Conservation (phyloP, 2,888 invertebrate genomes). For the Argyra leucocephala region DNA sequence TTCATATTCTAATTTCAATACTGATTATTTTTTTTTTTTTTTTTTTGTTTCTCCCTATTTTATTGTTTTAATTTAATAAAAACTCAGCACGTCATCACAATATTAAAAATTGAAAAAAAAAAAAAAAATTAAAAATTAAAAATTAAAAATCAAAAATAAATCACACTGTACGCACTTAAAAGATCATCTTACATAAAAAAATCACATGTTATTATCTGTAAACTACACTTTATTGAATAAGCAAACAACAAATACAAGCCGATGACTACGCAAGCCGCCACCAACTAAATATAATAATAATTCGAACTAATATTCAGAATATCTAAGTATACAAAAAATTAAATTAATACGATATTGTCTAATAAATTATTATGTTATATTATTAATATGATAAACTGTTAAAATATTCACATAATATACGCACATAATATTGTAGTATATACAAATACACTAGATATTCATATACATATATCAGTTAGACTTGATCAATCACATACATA, state of each 20-base stretch:
- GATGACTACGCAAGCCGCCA: not conserved
- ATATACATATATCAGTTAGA: too few relatives aligned
- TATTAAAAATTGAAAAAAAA: not conserved
- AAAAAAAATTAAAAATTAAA: not conserved
- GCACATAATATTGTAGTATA: too few relatives aligned
- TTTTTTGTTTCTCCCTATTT: not conserved
- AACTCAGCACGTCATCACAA: not conserved
- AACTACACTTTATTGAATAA: constrained; percentile 5
- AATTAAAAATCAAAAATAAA: not conserved
- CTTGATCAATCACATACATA: too few relatives aligned
- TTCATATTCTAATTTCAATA: too few relatives aligned
- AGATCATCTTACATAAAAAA: not conserved
- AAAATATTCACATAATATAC: not conserved
- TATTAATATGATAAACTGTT: constrained; percentile 6
- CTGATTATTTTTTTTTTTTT: too few relatives aligned
- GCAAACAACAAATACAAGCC: not conserved
- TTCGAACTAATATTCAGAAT: not conserved
- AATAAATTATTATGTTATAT: constrained; percentile 3
- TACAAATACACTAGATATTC: too few relatives aligned
- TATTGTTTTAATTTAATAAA: not conserved
- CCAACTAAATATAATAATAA: not conserved
- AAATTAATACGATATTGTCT: not conserved
- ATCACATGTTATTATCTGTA: not conserved
- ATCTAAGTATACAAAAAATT: not conserved
- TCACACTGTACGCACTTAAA: not conserved